These are phyloP conservation scores for Luidia sarsii DNA, from an alignment of 53 echinoderm and acorn worm genomes.

Conservation along the genomic window DNA sequence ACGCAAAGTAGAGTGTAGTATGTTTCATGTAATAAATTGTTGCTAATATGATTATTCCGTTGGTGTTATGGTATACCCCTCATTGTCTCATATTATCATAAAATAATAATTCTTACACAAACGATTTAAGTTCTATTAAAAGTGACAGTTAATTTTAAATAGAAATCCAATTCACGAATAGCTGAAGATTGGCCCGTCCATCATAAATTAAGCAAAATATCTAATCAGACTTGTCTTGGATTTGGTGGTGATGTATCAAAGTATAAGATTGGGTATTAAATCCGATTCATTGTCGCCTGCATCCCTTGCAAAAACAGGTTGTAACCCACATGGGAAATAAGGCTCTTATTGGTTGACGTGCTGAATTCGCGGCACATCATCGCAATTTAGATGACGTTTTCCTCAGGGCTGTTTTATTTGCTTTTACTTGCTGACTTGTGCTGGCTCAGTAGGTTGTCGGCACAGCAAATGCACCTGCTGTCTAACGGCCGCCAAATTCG, in stretches of 20 bases:
- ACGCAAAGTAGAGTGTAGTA: too few species aligned
- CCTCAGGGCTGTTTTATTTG: conserved; percentile 25
- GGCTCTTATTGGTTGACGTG: conserved; percentile 10
- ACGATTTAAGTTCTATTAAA: too few species aligned
- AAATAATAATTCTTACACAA: too few species aligned
- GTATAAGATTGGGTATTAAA: conserved; percentile 18
- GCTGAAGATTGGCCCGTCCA: too few species aligned
- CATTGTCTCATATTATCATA: too few species aligned
- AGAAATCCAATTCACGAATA: too few species aligned
- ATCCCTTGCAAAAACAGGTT: conserved; percentile 31
- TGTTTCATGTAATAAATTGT: too few species aligned
- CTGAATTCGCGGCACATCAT: not conserved
- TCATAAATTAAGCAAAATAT: too few species aligned
- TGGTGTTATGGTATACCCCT: too few species aligned
- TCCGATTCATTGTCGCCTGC: conserved; percentile 26
- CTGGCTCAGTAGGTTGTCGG: conserved; percentile 6
- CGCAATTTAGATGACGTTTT: conserved; percentile 22
- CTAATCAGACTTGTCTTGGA: conserved; percentile 20
- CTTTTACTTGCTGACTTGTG: conserved; percentile 12
- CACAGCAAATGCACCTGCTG: conserved; percentile 22
- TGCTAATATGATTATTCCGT: too few species aligned
- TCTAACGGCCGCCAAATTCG: not conserved
- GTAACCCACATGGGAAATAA: conserved; percentile 44
- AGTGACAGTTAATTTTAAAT: too few species aligned
- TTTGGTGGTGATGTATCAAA: conserved; percentile 12